phyloP scores from a whole-genome alignment of 37 sponge, comb jelly and placozoan genomes.

The Haliclona indistincta region DNA sequence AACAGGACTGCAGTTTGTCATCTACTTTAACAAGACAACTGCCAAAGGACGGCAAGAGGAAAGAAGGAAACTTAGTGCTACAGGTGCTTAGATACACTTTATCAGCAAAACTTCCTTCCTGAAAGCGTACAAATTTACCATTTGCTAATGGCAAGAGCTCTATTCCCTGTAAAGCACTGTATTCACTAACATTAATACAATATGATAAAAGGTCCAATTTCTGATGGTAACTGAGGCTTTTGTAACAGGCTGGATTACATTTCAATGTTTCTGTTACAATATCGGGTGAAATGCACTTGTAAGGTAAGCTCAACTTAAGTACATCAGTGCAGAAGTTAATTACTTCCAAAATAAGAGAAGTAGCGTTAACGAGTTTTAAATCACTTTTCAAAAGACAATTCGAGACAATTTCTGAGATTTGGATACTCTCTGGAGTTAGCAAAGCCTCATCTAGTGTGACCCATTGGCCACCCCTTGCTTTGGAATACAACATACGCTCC shows the following conservation, averaged over 20 bases:
- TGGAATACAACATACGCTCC: neutral
- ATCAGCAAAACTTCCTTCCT: neutral
- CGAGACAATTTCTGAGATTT: neutral
- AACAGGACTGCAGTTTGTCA: neutral
- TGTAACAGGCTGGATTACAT: conserved; percentile 8
- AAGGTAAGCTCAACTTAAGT: no score
- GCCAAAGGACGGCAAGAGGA: conserved; percentile 30
- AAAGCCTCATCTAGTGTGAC: neutral
- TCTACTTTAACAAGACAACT: conserved; percentile 15
- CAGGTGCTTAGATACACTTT: conserved; percentile 42
- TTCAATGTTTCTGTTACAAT: conserved; percentile 8
- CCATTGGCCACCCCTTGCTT: conserved; percentile 20
- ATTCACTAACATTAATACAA: conserved; percentile 35
- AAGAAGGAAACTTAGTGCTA: conserved; percentile 4
- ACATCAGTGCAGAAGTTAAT: neutral
- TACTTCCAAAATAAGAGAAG: conserved; percentile 7
- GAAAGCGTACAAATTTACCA: conserved; percentile 33
- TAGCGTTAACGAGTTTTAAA: conserved; percentile 25
- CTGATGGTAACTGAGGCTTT: neutral
- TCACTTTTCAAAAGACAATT: conserved; percentile 16
- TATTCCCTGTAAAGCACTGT: conserved; percentile 22
- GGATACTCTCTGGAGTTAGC: neutral
- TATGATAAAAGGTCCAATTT: conserved; percentile 42
- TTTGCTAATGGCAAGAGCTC: conserved; percentile 46
- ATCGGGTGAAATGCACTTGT: conserved; percentile 3